A percentile compares a stretch with the other conserved stretches of the same genome.
Evolutionary conservation across 1,140 invertebrate genomes (phyloP).

Genomic region (Calliopsis andreniformis): DNA sequence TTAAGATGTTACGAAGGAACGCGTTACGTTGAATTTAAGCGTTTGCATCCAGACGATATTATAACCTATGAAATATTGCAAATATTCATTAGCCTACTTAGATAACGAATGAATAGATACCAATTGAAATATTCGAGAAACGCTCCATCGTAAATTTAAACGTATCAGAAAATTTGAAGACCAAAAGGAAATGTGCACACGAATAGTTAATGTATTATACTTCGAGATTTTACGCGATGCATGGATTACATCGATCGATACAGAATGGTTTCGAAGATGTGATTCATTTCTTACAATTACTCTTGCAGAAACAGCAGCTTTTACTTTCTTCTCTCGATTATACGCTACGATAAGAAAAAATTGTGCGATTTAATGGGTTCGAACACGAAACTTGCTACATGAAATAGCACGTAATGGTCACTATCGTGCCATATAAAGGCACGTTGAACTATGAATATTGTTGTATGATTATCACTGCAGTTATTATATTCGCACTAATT

Average conservation of each 20-base stretch:
- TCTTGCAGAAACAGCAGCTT: background rate
- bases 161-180: background rate
- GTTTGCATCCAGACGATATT: background rate
- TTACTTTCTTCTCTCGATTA: background rate
- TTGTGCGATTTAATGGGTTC: slow-evolving; percentile 11
- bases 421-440: background rate
- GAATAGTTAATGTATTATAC: no score
- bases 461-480: slow-evolving; percentile 5
- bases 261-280: background rate
- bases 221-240: background rate
- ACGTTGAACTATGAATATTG: slow-evolving; percentile 5
- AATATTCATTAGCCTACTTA: slow-evolving; percentile 4
- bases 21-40: background rate
- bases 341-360: no score
- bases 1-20: background rate
- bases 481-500: background rate
- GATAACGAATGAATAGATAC: background rate
- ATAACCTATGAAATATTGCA: background rate
- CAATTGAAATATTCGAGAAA: background rate
- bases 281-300: background rate
- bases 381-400: slow-evolving; percentile 21
- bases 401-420: slow-evolving; percentile 24
- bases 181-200: background rate
- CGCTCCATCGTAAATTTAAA: background rate
- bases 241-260: background rate